These are phyloP conservation scores for Mythimna lalbum DNA, from an alignment of 2,888 invertebrate species.

Conservation along the genomic window DNA sequence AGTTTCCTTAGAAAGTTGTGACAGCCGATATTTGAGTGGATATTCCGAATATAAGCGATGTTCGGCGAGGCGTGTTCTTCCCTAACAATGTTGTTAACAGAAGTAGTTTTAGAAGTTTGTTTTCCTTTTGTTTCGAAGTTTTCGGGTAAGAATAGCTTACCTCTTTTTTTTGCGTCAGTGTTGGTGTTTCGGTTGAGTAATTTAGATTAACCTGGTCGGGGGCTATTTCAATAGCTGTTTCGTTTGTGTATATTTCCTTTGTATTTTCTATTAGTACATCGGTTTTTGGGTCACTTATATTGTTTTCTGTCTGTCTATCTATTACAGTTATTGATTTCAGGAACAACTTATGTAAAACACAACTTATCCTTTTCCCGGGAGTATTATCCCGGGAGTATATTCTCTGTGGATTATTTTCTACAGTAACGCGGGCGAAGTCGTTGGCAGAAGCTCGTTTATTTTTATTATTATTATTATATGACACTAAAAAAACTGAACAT, in stretches of 20 bases:
- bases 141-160: conserved; percentile 30
- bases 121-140: conserved; percentile 27
- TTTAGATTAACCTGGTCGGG: neutral
- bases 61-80: conserved; percentile 27
- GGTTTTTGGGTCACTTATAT: too few species aligned
- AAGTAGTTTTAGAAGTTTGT: conserved; percentile 34
- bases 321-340: too few species aligned
- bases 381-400: too few species aligned
- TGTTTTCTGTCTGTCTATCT: too few species aligned
- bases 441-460: too few species aligned
- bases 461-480: too few species aligned
- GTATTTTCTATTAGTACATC: neutral
- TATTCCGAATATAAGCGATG: conserved; percentile 37
- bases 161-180: conserved; percentile 30
- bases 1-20: conserved; percentile 45
- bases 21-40: conserved; percentile 51
- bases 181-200: conserved; percentile 11
- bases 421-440: too few species aligned
- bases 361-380: too few species aligned
- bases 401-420: too few species aligned
- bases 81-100: conserved; percentile 36
- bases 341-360: too few species aligned
- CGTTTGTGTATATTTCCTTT: neutral
- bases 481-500: too few species aligned
- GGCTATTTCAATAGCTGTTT: neutral